These are phyloP conservation scores for Nycticorax nycticorax DNA, from an alignment of 2,113 vertebrate genomes.

Conservation along the genomic window DNA sequence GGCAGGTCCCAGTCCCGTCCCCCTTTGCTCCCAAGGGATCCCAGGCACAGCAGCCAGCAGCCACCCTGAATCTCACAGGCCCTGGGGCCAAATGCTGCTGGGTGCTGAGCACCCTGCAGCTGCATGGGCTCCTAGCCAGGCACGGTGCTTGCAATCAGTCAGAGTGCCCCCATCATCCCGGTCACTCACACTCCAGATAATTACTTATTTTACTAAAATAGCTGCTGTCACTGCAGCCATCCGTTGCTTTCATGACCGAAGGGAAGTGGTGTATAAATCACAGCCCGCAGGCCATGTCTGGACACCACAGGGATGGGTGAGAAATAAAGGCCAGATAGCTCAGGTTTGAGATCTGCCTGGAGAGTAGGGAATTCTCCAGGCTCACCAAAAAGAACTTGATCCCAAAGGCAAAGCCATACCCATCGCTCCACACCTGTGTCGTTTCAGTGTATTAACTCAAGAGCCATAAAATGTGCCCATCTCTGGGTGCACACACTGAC, in stretches of 20 bases:
- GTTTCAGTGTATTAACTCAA: neutral
- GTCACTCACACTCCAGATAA: slow-evolving; percentile 4
- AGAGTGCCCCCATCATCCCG: neutral
- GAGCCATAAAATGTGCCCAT: fast-evolving
- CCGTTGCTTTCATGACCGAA: neutral
- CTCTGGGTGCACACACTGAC: neutral
- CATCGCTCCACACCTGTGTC: neutral
- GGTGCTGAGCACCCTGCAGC: neutral
- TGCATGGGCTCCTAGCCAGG: neutral
- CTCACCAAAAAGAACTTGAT: neutral
- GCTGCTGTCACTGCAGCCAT: slow-evolving; percentile 7
- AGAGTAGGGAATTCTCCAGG: neutral
- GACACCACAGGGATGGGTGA: fast-evolving
- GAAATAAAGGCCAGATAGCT: neutral
- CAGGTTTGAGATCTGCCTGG: neutral
- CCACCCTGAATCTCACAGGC: neutral
- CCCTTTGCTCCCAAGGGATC: neutral
- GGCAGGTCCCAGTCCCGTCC: neutral
- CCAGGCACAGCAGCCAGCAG: neutral
- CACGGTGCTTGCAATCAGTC: neutral
- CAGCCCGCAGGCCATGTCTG: neutral
- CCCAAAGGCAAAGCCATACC: neutral
- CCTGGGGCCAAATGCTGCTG: neutral
- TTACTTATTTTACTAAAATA: slow-evolving; percentile 37
- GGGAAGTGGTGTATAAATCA: neutral